Base-by-base conservation (phyloP, 2,113 vertebrate species). In the Corapipo altera region DNA sequence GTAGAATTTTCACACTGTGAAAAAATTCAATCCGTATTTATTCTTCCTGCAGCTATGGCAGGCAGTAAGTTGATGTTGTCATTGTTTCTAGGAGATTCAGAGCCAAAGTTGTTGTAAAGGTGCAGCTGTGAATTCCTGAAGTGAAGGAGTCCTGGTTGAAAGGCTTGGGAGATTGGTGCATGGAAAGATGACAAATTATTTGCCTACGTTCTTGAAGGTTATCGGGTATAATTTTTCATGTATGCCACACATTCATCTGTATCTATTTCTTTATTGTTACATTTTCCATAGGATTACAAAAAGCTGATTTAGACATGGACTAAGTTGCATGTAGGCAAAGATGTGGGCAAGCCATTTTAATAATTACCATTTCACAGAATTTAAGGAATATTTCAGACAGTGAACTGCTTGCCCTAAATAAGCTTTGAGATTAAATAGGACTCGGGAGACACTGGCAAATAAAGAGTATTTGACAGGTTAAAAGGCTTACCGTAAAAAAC, bases 381-480 rank as follows among this genome's bases (percentile, higher is more conserved):
- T 41, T 88, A 58, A 85, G n/a, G 35, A 93, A 26, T 72, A 41
- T 52, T 78, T 57, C 57, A 84, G 43, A 24, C 55, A 65, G 5
- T 64, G 18, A 84, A 58, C 35, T 82, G 24, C 73, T 85, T 76
- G 44, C 57, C 58, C 48, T 85, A 85, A 91, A 85, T 78, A 93
- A 82, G n/a, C 22, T 85, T 73, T 90, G 71, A 61, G 85, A 83
- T 83, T 90, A 79, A 93, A 58, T 32, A 91, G 62, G 70, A 57
- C 54, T 61, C 3, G 0, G 54, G 75, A 88, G 71, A 35, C 28
- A 37, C 22, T 76, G 49, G 43, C 49, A 82, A 75, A 83, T 84
- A 80, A 71, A 85, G 55, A 94, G 32, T 64, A 37, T 64, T 84
- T 92, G 91, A 59, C 86, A 89, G 65, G 72, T 95, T 91, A 89